These are phyloP conservation scores for Lonchura striata DNA, from an alignment of 2,113 vertebrate genomes.

Conservation along the genomic window DNA sequence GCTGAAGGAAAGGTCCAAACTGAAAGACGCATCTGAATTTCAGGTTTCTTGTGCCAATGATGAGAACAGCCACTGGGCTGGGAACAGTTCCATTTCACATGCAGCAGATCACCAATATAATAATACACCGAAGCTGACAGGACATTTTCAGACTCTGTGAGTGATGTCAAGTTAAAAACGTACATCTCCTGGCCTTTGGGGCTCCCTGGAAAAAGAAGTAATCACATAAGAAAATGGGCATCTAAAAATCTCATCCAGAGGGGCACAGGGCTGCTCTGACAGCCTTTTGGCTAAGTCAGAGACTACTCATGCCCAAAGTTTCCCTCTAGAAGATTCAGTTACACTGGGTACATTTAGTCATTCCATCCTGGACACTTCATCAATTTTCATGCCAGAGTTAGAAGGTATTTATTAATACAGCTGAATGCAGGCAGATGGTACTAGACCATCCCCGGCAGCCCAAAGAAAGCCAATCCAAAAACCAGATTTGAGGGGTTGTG, in stretches of 20 bases:
- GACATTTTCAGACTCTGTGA: constrained; percentile 90
- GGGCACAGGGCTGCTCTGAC: not conserved
- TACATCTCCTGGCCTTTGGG: constrained; percentile 77
- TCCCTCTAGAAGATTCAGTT: not conserved
- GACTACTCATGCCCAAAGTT: not conserved
- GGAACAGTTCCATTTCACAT: constrained; percentile 65
- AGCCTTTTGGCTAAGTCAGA: not conserved
- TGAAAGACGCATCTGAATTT: constrained; percentile 77
- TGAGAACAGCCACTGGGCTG: constrained; percentile 49
- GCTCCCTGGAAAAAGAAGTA: constrained; percentile 70
- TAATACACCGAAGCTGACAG: constrained; percentile 90
- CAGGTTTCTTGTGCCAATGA: constrained; percentile 54
- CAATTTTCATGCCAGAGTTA: not conserved
- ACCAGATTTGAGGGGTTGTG: rapidly evolving
- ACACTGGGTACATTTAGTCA: not conserved
- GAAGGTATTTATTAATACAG: not conserved
- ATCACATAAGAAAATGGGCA: not conserved
- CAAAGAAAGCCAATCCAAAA: not conserved
- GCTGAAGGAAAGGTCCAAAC: constrained; percentile 80
- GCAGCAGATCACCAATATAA: constrained; percentile 79
- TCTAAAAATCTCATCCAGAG: not conserved
- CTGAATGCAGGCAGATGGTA: not conserved
- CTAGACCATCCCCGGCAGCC: not conserved
- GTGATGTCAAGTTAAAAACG: constrained; percentile 90
- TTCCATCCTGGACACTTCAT: not conserved